Percentiles rank a stretch among this genome's conserved stretches.
Evolutionary conservation across 2,113 vertebrate genomes (phyloP).

Genomic region (Dascyllus trimaculatus): DNA sequence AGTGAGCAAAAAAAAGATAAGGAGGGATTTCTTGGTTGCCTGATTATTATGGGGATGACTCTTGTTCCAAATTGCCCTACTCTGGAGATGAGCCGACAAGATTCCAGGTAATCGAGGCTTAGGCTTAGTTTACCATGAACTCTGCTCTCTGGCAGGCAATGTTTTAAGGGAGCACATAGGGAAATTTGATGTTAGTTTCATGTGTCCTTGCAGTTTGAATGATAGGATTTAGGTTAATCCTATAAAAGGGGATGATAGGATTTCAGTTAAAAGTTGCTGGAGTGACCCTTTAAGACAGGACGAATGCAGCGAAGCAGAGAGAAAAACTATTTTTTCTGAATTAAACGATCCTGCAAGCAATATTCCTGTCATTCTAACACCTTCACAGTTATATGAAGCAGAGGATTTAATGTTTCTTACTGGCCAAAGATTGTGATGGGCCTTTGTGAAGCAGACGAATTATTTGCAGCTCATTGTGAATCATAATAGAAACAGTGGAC

Average conservation of each 20-base stretch:
- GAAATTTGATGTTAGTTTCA: slow-evolving; percentile 38
- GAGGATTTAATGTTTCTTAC: slow-evolving; percentile 22
- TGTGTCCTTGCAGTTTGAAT: slow-evolving; percentile 49
- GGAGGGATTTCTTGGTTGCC: slow-evolving; percentile 23
- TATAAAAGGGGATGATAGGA: slow-evolving; percentile 45
- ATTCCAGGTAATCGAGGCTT: slow-evolving; percentile 28
- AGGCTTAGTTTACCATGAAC: slow-evolving; percentile 35
- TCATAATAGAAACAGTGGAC: slow-evolving; percentile 63
- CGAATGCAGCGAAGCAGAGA: not conserved
- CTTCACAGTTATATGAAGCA: not conserved
- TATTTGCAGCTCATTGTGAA: slow-evolving; percentile 60
- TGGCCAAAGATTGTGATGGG: slow-evolving; percentile 28
- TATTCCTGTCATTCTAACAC: slow-evolving; percentile 41
- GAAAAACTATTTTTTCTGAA: accelerated
- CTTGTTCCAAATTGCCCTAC: slow-evolving; percentile 29
- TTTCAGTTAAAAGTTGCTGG: slow-evolving; percentile 48
- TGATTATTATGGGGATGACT: slow-evolving; percentile 32
- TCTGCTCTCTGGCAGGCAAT: slow-evolving; percentile 37
- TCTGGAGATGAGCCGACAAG: slow-evolving; percentile 20
- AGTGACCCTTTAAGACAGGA: slow-evolving; percentile 32
- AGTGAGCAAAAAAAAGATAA: not conserved
- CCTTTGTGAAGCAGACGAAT: slow-evolving; percentile 51
- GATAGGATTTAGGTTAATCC: slow-evolving; percentile 61
- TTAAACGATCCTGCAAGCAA: slow-evolving; percentile 5
- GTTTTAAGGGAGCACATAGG: slow-evolving; percentile 22